phyloP scores from a whole-genome alignment of 2,113 vertebrate species.

The Calcarius ornatus region DNA sequence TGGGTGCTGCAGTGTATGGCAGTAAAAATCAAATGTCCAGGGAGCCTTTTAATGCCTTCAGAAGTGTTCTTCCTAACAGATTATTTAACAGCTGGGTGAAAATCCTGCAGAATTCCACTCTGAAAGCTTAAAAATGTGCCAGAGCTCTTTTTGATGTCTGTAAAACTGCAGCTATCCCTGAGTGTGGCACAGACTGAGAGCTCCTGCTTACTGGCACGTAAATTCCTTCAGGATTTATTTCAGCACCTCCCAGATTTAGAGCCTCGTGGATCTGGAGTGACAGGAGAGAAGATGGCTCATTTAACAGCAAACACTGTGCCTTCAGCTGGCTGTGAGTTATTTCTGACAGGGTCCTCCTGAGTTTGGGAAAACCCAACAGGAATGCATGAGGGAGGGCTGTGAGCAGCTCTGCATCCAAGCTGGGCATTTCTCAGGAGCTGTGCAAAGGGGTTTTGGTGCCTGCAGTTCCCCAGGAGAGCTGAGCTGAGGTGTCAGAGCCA shows the following conservation, averaged over 20 bases:
- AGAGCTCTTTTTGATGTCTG: not conserved
- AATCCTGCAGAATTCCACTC: not conserved
- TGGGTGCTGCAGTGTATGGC: not conserved
- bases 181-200: rapidly evolving
- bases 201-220: rapidly evolving
- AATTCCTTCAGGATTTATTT: not conserved
- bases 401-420: not conserved
- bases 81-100: not conserved
- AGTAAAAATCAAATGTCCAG: not conserved
- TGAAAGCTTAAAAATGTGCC: not conserved
- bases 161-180: rapidly evolving
- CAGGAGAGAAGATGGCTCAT: not conserved
- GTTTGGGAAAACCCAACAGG: not conserved
- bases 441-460: not conserved
- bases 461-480: not conserved
- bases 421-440: not conserved
- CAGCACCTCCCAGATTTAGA: not conserved
- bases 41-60: not conserved
- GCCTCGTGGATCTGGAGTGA: not conserved
- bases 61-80: not conserved
- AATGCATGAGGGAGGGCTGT: not conserved
- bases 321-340: not conserved
- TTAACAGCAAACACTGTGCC: rapidly evolving
- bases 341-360: not conserved
- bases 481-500: not conserved